Evolutionary conservation across 2,797 vertebrate species (phyloP), one percentile per base, ranked within the genome.

Genomic region (Sebastolobus alascanus): DNA sequence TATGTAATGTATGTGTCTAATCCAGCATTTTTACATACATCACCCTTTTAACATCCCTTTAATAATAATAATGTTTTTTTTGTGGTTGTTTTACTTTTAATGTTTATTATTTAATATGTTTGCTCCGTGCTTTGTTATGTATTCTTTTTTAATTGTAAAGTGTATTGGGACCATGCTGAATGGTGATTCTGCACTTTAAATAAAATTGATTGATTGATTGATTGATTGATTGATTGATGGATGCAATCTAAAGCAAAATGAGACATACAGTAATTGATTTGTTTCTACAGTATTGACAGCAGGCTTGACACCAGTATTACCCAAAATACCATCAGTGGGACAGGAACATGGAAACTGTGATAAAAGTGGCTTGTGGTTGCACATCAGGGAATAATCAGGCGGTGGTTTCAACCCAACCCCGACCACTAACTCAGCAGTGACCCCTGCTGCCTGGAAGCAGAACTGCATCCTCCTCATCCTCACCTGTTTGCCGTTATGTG

Each of bases 401-500:
- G 0, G 31, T 2, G 14, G 18, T 31, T 35, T 22, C 16, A 50
- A 11, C 63, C 52, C 35, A n/a, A 25, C 8, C 4, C 6, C 2
- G 16, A 11, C 38, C 4, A 10, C 37, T 37, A 7, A 77, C 78
- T 87, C 88, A 35, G 66, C 81, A 89, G 84, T 87, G 91, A 65
- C 84, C 90, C 80, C 93, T 93, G 68, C 87, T 90, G 91, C 60
- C 64, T 4, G 35, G 25, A 68, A 5, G 10, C 56, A 68, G 40
- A 60, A 5, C 69, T 82, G 71, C 75, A 72, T 4, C 71, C 25
- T 64, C 4, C 29, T 55, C 29, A 4, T 56, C 6, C 87, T 90
- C 79, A 99, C 99, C 97, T 99, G 99, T 95, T 99, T 99, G 91
- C 99, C 99, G 0, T 99, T 99, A 87, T 99, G 99, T n/a, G 99